Percentiles rank a stretch among this genome's conserved stretches.
Evolutionary conservation across 2,797 vertebrate genomes (phyloP).

Genomic region (Microctenopoma steveboyesi): DNA sequence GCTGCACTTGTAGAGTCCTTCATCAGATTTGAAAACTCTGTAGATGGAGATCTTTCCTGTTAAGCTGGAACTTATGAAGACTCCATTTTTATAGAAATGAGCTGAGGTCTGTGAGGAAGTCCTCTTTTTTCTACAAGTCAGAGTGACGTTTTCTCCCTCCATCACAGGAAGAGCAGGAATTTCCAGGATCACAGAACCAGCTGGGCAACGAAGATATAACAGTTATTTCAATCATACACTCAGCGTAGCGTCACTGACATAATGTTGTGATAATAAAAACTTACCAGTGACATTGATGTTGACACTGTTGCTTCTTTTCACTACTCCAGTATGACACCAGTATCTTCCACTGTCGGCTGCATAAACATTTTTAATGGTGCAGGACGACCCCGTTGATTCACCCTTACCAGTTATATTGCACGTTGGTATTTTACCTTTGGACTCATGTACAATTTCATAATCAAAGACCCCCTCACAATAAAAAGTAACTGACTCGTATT

Average conservation of each 20-base stretch:
- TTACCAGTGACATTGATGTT: conserved; percentile 24
- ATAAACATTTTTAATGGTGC: neutral
- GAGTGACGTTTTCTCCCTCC: conserved; percentile 1
- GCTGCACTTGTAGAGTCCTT: conserved; percentile 36
- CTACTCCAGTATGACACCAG: conserved; percentile 28
- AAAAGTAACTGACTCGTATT: neutral
- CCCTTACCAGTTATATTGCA: too few species aligned
- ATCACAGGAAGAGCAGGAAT: conserved; percentile 14
- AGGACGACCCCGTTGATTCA: neutral
- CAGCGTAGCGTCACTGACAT: neutral
- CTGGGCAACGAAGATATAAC: conserved; percentile 10
- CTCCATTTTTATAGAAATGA: conserved; percentile 5
- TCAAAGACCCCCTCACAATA: neutral
- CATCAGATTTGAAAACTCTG: too few species aligned
- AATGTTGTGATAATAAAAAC: neutral
- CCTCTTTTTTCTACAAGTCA: neutral
- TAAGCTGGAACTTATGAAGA: neutral
- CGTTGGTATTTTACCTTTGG: neutral
- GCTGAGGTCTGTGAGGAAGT: neutral
- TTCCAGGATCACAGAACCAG: conserved; percentile 20
- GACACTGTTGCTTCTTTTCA: conserved; percentile 6
- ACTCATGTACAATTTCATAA: neutral
- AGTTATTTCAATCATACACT: accelerated
- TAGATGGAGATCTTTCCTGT: conserved; percentile 13
- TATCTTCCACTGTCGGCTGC: conserved; percentile 14